These are phyloP conservation scores for Phalacrocorax carbo DNA, from an alignment of 2,113 vertebrate genomes.

Conservation along the genomic window DNA sequence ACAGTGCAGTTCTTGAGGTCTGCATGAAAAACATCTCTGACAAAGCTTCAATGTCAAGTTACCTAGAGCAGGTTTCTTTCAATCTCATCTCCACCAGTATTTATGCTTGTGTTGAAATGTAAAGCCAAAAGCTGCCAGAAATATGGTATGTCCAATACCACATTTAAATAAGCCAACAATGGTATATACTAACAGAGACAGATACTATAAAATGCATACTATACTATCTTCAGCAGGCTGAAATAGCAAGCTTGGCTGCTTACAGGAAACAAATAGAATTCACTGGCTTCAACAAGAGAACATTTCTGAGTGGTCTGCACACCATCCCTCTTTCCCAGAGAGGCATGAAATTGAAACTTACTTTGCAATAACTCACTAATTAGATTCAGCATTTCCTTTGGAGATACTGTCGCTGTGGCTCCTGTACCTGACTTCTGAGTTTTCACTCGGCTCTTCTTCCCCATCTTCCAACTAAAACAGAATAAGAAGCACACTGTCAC, in stretches of 20 bases:
- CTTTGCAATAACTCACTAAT: slow-evolving; percentile 93
- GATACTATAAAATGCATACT: not conserved
- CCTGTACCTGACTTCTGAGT: slow-evolving; percentile 93
- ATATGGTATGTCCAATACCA: not conserved
- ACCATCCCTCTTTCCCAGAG: not conserved
- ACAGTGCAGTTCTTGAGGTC: not conserved
- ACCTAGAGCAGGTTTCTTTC: not conserved
- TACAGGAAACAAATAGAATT: not conserved
- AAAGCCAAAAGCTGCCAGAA: not conserved
- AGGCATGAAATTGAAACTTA: slow-evolving; percentile 67
- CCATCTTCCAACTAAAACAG: slow-evolving; percentile 83
- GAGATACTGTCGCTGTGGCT: slow-evolving; percentile 82
- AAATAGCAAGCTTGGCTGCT: not conserved
- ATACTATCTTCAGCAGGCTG: not conserved
- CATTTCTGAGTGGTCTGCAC: not conserved
- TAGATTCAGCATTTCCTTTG: slow-evolving; percentile 94
- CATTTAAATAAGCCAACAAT: not conserved
- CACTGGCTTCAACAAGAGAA: not conserved
- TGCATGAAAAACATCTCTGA: not conserved
- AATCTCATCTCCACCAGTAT: not conserved
- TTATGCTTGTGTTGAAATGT: not conserved
- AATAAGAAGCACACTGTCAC: not conserved
- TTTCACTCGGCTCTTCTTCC: slow-evolving; percentile 98
- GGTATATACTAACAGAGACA: not conserved
- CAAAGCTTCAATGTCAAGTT: not conserved